A percentile compares a stretch with the other conserved stretches of the same genome.
Conservation (phyloP, 1,140 invertebrate species). For the Euura saliciscinereae region DNA sequence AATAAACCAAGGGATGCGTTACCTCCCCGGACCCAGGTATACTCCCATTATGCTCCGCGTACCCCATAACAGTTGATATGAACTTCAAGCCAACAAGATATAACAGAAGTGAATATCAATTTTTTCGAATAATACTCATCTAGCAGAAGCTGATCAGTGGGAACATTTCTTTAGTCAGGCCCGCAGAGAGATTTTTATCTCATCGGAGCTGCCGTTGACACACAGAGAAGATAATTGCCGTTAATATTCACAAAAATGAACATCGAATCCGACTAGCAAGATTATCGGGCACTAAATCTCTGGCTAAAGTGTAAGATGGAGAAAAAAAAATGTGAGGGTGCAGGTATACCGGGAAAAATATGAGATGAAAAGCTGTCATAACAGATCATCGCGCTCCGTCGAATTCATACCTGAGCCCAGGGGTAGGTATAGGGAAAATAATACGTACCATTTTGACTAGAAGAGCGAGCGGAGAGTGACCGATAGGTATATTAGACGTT, state of each 20-base stretch:
- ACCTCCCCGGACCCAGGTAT: background rate
- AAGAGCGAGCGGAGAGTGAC: background rate
- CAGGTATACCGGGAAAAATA: constrained; percentile 37
- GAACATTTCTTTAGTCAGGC: no score
- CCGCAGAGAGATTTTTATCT: no score
- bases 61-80: no score
- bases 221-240: no score
- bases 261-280: no score
- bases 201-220: no score
- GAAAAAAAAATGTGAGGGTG: background rate
- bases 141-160: no score
- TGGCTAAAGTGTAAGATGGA: background rate
- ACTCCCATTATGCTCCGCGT: background rate
- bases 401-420: constrained; percentile 49
- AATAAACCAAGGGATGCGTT: constrained; percentile 1
- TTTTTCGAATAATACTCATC: no score
- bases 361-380: constrained; percentile 59
- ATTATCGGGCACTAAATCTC: background rate
- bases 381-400: constrained; percentile 47
- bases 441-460: constrained; percentile 52
- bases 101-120: no score
- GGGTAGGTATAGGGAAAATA: constrained; percentile 28
- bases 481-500: no score
- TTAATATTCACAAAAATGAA: no score
- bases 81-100: no score